phyloP scores from a whole-genome alignment of 2,888 invertebrate genomes.

The Tetragnatha montana region DNA sequence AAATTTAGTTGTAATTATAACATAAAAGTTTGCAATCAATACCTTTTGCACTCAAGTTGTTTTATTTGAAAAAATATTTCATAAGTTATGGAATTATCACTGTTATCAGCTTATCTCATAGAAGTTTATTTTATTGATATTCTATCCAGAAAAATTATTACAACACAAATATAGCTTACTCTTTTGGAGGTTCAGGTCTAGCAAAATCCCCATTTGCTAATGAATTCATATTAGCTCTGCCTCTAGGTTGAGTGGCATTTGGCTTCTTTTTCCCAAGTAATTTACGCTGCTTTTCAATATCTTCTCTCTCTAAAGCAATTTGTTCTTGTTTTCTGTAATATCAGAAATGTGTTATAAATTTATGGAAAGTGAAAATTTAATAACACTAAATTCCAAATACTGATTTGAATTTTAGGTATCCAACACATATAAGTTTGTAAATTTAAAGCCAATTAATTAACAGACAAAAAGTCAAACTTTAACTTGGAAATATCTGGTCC shows the following conservation, averaged over 20 bases:
- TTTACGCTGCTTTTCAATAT: constrained; percentile 97
- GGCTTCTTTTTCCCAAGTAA: constrained; percentile 94
- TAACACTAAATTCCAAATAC: not conserved
- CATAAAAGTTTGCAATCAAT: too few relatives aligned
- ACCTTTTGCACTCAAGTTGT: too few relatives aligned
- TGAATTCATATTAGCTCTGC: constrained; percentile 61
- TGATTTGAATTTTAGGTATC: too few relatives aligned
- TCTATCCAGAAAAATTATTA: not conserved
- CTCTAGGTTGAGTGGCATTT: constrained; percentile 77
- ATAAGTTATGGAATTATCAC: too few relatives aligned
- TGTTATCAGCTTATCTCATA: not conserved
- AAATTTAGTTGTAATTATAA: too few relatives aligned
- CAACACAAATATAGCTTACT: constrained; percentile 51
- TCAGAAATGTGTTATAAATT: not conserved
- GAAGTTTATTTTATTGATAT: not conserved
- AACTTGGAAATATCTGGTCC: too few relatives aligned
- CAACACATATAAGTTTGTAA: too few relatives aligned
- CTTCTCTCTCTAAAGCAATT: constrained; percentile 95
- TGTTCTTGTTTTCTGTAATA: constrained; percentile 92
- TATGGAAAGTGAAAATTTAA: not conserved
- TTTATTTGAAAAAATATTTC: too few relatives aligned
- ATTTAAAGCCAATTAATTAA: too few relatives aligned
- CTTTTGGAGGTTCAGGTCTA: constrained; percentile 71
- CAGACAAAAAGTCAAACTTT: too few relatives aligned
- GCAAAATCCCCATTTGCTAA: constrained; percentile 71